These are phyloP conservation scores for Artemisiospiza belli DNA, from an alignment of 2,113 vertebrate species.

Conservation along the genomic window DNA sequence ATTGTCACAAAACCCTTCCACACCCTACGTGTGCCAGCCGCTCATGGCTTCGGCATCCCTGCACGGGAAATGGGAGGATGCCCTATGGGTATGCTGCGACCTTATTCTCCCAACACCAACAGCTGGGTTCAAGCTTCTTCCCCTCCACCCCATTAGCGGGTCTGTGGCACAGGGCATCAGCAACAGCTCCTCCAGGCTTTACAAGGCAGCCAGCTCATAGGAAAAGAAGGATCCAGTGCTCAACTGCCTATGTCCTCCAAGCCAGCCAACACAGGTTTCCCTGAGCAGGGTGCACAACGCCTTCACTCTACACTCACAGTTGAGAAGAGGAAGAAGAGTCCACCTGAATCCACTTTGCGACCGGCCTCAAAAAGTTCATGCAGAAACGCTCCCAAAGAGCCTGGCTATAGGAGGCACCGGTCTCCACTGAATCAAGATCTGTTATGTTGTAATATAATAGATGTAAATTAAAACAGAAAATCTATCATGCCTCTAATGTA, in stretches of 20 bases:
- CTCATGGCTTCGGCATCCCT: background rate
- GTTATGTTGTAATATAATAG: conserved; percentile 88
- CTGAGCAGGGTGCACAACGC: background rate
- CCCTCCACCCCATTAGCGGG: fast-evolving
- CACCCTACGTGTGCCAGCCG: fast-evolving
- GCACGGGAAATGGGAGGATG: background rate
- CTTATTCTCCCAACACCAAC: background rate
- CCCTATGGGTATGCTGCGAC: background rate
- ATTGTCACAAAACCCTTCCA: background rate
- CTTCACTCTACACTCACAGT: background rate
- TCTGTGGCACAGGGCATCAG: background rate
- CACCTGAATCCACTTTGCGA: conserved; percentile 10
- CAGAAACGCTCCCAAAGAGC: conserved; percentile 66
- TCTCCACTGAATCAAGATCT: conserved; percentile 77
- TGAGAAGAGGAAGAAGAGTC: background rate
- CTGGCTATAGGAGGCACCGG: conserved; percentile 63
- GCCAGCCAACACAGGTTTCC: background rate
- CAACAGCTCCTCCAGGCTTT: background rate
- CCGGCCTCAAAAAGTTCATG: conserved; percentile 50
- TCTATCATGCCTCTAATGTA: conserved; percentile 95
- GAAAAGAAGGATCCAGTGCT: background rate
- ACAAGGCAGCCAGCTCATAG: background rate
- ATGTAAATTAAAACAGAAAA: conserved; percentile 98
- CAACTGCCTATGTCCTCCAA: background rate
- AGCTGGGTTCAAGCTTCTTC: background rate